Evolutionary conservation across 1,140 invertebrate genomes (phyloP), one percentile per base, ranked within the genome.

Genomic region (Drosophila elegans): DNA sequence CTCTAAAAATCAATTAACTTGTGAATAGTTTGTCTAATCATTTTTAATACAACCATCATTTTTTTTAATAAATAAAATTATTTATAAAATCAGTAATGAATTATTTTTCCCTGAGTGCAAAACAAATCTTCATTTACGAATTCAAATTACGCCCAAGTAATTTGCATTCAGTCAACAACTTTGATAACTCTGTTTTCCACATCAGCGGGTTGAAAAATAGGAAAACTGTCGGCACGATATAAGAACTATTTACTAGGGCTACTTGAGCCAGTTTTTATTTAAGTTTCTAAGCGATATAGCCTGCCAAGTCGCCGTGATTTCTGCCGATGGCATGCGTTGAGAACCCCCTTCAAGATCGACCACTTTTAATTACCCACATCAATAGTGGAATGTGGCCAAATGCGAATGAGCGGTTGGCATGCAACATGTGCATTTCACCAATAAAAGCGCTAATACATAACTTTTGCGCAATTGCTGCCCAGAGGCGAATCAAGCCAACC

Each of bases 361-460:
- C 44, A 16, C 34, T 21, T 74, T 74, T 74, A 74, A 80, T 69
- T 67, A 45, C 76, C 54, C 44, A 36, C 72, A 60, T 78, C 48
- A 54, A 48, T 52, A 46, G 36, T 48, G 46, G 44, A 61, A 69
- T 49, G 55, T 51, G 42, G 67, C 54, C 53, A 44, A 51, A 60
- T 59, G 39, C 55, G 64, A 52, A 86, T 74, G 83, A 56, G 74
- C 74, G 54, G 42, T 74, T 81, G 78, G 67, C 83, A 86, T 86
- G 83, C 83, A 67, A 86, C 62, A 73, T 69, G 63, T 57, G 59
- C 84, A 86, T 86, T 86, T 86, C 62, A 64, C 79, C 71, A 88
- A 88, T 88, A 82, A 86, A 79, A 68, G 75, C 82, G 82, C 72
- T 86, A 86, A 86, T 88, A 68, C 80, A 74, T 74, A 74, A 74